phyloP scores from a whole-genome alignment of 2,888 invertebrate species.

The Tineola bisselliella region DNA sequence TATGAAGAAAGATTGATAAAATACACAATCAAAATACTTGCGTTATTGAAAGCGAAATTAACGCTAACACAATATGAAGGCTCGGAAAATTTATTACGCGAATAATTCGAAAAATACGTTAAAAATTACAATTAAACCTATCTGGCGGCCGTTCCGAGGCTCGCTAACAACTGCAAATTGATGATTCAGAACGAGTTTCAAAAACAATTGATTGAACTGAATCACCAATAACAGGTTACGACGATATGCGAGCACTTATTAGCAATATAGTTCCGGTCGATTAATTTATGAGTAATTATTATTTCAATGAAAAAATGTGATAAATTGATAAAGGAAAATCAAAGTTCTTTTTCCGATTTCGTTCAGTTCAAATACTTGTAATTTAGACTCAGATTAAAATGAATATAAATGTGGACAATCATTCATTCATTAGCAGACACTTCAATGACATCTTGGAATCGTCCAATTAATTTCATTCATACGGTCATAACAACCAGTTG shows the following conservation, averaged over 20 bases:
- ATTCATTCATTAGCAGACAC: not conserved
- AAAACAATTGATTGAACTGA: constrained; percentile 3
- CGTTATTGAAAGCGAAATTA: not conserved
- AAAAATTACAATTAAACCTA: not conserved
- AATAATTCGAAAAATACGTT: not conserved
- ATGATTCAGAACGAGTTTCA: constrained; percentile 1
- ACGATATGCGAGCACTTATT: not conserved
- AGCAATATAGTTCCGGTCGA: not conserved
- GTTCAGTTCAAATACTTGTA: not conserved
- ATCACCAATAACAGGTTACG: not conserved
- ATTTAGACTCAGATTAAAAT: not conserved
- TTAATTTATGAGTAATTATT: not conserved
- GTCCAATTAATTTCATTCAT: constrained; percentile 4
- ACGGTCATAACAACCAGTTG: not conserved
- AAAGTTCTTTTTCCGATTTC: not conserved
- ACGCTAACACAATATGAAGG: not conserved
- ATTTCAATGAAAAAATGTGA: not conserved
- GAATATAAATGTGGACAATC: not conserved
- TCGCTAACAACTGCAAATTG: not conserved
- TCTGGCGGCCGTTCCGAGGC: not conserved
- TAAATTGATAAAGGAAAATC: not conserved
- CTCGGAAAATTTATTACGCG: not conserved
- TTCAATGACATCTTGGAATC: not conserved
- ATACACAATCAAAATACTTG: too few relatives aligned
- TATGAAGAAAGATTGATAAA: too few relatives aligned